phyloP scores from a whole-genome alignment of 2,888 invertebrate genomes.

The Drosophila rubida region DNA sequence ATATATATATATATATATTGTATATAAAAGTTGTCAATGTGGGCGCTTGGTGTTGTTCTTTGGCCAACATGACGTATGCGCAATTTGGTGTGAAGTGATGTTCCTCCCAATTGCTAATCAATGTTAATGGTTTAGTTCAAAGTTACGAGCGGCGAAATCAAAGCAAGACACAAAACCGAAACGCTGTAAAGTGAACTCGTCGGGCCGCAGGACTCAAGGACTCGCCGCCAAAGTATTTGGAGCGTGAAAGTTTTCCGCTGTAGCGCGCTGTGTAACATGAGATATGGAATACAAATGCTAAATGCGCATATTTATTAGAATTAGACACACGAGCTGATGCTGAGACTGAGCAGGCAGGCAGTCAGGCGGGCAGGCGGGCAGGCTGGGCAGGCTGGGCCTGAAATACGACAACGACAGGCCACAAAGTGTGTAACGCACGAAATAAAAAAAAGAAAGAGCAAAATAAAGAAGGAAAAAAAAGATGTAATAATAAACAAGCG shows the following conservation, averaged over 20 bases:
- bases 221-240: conserved; percentile 5
- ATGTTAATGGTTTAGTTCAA: conserved; percentile 56
- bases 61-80: conserved; percentile 62
- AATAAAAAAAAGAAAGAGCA: background rate
- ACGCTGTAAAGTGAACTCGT: conserved; percentile 5
- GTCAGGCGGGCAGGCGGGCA: too few species aligned
- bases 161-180: background rate
- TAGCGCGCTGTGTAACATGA: conserved; percentile 19
- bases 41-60: conserved; percentile 4
- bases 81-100: conserved; percentile 50
- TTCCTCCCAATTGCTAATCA: conserved; percentile 64
- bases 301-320: conserved; percentile 47
- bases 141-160: conserved; percentile 18
- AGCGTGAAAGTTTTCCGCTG: conserved; percentile 26
- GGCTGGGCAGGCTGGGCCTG: background rate
- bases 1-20: conserved; percentile 13
- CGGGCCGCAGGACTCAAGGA: background rate
- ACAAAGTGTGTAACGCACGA: conserved; percentile 28
- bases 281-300: conserved; percentile 47
- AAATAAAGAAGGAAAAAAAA: conserved; percentile 7
- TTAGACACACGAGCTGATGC: conserved; percentile 12
- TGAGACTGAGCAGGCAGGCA: background rate
- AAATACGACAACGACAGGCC: conserved; percentile 20
- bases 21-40: background rate
- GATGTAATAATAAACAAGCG: conserved; percentile 33